Base-by-base conservation (phyloP, 1,140 invertebrate species). In the Pseudomyrmex cubaensis region DNA sequence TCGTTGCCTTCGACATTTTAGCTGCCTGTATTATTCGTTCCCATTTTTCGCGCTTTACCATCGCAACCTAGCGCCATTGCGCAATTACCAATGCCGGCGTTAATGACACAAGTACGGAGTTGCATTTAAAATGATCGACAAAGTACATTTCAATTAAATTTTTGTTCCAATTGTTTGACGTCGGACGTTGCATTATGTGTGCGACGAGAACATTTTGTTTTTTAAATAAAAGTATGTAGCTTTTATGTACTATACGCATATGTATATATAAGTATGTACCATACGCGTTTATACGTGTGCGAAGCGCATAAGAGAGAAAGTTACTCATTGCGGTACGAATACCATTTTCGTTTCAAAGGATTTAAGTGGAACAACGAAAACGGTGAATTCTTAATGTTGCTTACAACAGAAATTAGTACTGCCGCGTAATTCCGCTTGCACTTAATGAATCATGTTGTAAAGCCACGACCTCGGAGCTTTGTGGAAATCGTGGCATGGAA, bases 1-100 rank as follows among this genome's bases (percentile, higher is more conserved):
- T 80, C 85, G 69, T 67, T 80, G 80, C 67, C 61, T 61, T 59
- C 73, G 70, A 86, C 86, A 73, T 83, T 87, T 80, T 74, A 86
- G 82, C 50, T 8, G 59, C 50, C 25, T 61, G 56, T 86, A 73
- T 67, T 59, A 67, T 74, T 57, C 35, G 44, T 54, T 48, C 7
- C 56, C 85, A 67, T 63, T 87, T 48, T 73, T 75, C 52, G 56
- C 63, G 50, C 62, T 87, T 78, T 78, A 72, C 82, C 67, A 54
- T 56, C 66, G 25, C 35, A 35, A 86, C 67, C 78, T 52, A 57
- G 52, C 56, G n/a, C 46, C 54, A 57, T 59, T 83, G 67, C 52
- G 64, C 56, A 82, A 87, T 84, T 87, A 87, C 62, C n/a, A 67
- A 57, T 10, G 9, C 20, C 7, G 17, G 56, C 10, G 20, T 56